A percentile compares a stretch with the other conserved stretches of the same genome.
phyloP scores from a whole-genome alignment of 2,797 vertebrate genomes.

The Zenarchopterus dispar region DNA sequence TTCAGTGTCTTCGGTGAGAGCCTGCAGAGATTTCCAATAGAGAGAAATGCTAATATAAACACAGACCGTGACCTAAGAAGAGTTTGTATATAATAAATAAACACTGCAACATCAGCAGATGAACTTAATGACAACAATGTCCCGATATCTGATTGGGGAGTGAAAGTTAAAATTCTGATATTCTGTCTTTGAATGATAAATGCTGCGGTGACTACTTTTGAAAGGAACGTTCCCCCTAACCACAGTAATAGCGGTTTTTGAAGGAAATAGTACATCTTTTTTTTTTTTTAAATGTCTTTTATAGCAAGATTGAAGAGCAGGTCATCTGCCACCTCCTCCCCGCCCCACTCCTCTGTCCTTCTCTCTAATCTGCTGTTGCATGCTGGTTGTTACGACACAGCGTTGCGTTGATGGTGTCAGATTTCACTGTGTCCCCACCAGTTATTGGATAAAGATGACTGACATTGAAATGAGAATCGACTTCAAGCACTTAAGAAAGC shows the following conservation, averaged over 20 bases:
- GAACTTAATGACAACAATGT: not conserved
- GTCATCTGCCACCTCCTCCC: not conserved
- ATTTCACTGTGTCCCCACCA: conserved; percentile 21
- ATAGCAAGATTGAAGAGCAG: conserved; percentile 1
- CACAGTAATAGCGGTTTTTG: conserved; percentile 7
- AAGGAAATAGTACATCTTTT: conserved; percentile 15
- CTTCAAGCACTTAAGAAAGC: conserved; percentile 57
- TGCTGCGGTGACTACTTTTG: conserved; percentile 3
- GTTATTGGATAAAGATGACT: conserved; percentile 25
- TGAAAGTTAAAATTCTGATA: not conserved
- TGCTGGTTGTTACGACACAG: conserved; percentile 24
- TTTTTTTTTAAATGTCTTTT: conserved; percentile 1
- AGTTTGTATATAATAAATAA: conserved; percentile 5
- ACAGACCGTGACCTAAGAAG: conserved; percentile 12
- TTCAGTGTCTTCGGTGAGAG: not conserved
- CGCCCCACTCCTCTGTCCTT: not conserved
- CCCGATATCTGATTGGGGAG: not conserved
- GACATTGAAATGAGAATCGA: conserved; percentile 44
- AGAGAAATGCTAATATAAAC: conserved; percentile 12
- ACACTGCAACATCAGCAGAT: conserved; percentile 1
- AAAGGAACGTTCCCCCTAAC: not conserved
- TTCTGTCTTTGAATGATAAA: conserved; percentile 15
- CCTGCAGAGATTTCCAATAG: not conserved
- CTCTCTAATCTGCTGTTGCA: not conserved
- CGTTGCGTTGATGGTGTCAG: not conserved